phyloP scores from a whole-genome alignment of 1,140 invertebrate genomes.

The Mamestra configurata region DNA sequence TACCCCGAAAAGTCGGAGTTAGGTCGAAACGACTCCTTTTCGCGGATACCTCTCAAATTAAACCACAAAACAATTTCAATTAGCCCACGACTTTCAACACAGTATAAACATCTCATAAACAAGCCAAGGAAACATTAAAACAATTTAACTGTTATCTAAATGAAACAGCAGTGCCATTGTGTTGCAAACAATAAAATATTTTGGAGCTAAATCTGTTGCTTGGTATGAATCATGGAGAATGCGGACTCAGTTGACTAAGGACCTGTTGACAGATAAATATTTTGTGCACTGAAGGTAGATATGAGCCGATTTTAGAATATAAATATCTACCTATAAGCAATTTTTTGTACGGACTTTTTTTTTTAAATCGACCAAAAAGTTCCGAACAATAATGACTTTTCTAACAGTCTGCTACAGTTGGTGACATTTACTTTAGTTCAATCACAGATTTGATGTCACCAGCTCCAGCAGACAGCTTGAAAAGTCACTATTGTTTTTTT shows the following conservation, averaged over 20 bases:
- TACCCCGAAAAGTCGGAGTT: too few relatives aligned
- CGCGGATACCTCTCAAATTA: neutral
- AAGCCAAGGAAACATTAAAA: constrained; percentile 8
- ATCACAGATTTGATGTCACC: too few relatives aligned
- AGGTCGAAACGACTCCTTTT: too few relatives aligned
- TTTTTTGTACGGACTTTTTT: too few relatives aligned
- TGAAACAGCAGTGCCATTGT: constrained; percentile 12
- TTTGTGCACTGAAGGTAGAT: neutral
- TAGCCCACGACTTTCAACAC: neutral
- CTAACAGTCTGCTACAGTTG: too few relatives aligned
- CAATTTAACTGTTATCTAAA: constrained; percentile 17
- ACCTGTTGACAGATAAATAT: constrained; percentile 23
- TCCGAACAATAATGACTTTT: too few relatives aligned
- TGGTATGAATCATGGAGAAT: constrained; percentile 42
- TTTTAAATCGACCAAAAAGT: too few relatives aligned
- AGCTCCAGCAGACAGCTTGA: too few relatives aligned
- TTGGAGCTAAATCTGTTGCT: constrained; percentile 14
- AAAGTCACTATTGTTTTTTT: too few relatives aligned
- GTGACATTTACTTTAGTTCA: too few relatives aligned
- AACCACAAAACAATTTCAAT: constrained; percentile 1
- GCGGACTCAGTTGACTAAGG: constrained; percentile 1
- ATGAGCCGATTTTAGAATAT: neutral
- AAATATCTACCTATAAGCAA: too few relatives aligned
- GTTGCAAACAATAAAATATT: constrained; percentile 49
- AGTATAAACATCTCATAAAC: neutral